Conservation (phyloP, 1,140 invertebrate species). For the Oreohelix idahoensis region DNA sequence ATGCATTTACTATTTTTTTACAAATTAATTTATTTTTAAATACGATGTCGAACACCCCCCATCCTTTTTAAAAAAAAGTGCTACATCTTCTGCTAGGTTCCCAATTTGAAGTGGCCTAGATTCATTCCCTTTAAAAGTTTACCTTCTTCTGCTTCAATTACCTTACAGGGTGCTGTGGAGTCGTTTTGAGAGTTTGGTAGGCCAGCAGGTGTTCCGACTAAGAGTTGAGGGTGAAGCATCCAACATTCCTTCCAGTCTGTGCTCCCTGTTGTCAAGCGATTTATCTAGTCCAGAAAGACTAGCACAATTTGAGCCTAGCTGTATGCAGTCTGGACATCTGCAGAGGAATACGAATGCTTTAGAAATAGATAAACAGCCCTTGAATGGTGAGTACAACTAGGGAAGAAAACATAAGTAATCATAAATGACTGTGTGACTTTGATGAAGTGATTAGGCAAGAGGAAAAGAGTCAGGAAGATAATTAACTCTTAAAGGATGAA, state of each 20-base stretch:
- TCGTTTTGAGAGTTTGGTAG: conserved; percentile 33
- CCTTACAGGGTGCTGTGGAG: conserved; percentile 2
- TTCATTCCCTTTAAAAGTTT: too few species aligned
- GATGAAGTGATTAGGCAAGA: not conserved
- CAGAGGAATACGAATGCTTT: conserved; percentile 11
- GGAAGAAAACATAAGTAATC: too few species aligned
- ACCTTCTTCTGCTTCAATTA: too few species aligned
- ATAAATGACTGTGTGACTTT: not conserved
- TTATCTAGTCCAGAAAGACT: not conserved
- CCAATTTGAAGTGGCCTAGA: too few species aligned
- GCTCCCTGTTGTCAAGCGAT: conserved; percentile 3
- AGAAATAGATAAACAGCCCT: not conserved
- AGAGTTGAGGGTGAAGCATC: not conserved
- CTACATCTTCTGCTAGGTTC: too few species aligned
- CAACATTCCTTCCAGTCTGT: conserved; percentile 6
- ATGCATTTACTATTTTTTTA: too few species aligned
- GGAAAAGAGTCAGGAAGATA: not conserved
- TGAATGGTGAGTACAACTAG: not conserved
- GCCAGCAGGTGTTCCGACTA: conserved; percentile 20
- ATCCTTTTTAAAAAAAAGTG: too few species aligned
- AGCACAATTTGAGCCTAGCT: not conserved
- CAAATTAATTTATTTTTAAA: too few species aligned
- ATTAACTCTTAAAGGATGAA: too few species aligned
- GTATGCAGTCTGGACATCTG: not conserved
- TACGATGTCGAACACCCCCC: too few species aligned